Conservation (phyloP, 2,888 invertebrate species). For the Sepioteuthis lessoniana region DNA sequence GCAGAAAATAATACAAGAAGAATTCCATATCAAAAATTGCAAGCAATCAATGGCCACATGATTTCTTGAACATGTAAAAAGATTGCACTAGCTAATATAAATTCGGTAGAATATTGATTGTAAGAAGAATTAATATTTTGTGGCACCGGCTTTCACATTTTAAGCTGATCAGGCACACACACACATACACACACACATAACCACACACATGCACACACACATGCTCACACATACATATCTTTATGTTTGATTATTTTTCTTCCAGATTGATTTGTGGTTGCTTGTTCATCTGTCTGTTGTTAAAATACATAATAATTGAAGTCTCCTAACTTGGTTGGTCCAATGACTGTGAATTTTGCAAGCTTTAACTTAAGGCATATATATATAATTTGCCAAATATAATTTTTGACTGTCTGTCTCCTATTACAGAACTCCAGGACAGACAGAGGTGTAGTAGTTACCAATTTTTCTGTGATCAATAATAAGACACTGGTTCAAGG, state of each 20-base stretch:
- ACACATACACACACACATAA: too few species aligned
- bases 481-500: too few species aligned
- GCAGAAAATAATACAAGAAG: background rate
- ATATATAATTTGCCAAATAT: too few species aligned
- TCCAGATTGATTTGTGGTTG: background rate
- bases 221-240: too few species aligned
- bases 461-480: too few species aligned
- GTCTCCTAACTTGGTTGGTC: background rate
- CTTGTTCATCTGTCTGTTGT: background rate
- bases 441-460: too few species aligned
- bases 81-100: background rate
- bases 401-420: too few species aligned
- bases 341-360: background rate
- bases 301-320: background rate
- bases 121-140: background rate
- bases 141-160: background rate
- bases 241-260: background rate
- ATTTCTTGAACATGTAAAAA: background rate
- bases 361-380: too few species aligned
- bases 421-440: too few species aligned
- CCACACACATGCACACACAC: too few species aligned
- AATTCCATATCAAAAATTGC: background rate
- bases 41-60: slow-evolving; percentile 15
- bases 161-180: background rate
- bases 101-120: slow-evolving; percentile 16